phyloP scores from a whole-genome alignment of 2,797 vertebrate species.

The Parauchenoglanis ngamensis region DNA sequence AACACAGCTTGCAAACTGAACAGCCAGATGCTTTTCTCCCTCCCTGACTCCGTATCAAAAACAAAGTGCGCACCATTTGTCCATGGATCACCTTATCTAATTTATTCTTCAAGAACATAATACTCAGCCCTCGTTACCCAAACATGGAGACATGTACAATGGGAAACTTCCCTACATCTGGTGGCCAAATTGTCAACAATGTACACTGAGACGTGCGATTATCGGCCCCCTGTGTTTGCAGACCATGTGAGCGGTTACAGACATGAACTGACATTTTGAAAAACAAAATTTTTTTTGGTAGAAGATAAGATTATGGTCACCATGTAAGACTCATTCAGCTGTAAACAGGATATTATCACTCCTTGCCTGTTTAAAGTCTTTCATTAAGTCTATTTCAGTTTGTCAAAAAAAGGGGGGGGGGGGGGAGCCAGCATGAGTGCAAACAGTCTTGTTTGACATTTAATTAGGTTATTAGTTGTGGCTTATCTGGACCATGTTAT shows the following conservation, averaged over 20 bases:
- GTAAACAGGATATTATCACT: conserved; percentile 56
- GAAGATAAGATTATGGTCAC: conserved; percentile 55
- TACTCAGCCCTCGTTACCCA: conserved; percentile 44
- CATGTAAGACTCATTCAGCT: conserved; percentile 45
- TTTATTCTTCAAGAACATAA: conserved; percentile 52
- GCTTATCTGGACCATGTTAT: conserved; percentile 40
- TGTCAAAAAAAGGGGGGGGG: conserved; percentile 2
- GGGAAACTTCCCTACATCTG: conserved; percentile 47
- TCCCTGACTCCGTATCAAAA: conserved; percentile 1
- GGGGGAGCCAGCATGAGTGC: conserved; percentile 22
- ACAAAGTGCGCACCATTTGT: conserved; percentile 32
- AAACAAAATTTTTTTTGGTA: conserved; percentile 33
- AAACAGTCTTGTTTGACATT: conserved; percentile 50
- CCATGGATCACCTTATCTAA: conserved; percentile 47
- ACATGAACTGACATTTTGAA: conserved; percentile 44
- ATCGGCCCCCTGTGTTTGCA: conserved; percentile 54
- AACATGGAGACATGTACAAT: conserved; percentile 40
- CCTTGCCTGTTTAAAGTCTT: conserved; percentile 41
- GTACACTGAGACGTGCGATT: conserved; percentile 36
- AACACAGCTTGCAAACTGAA: neutral
- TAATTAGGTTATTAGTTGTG: conserved; percentile 47
- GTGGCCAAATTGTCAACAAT: conserved; percentile 49
- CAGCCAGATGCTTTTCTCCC: neutral
- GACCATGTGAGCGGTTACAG: conserved; percentile 47
- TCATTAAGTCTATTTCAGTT: conserved; percentile 47